Evolutionary conservation across 2,797 vertebrate genomes (phyloP), one percentile per base, ranked within the genome.

Genomic region (Octomys mimax): DNA sequence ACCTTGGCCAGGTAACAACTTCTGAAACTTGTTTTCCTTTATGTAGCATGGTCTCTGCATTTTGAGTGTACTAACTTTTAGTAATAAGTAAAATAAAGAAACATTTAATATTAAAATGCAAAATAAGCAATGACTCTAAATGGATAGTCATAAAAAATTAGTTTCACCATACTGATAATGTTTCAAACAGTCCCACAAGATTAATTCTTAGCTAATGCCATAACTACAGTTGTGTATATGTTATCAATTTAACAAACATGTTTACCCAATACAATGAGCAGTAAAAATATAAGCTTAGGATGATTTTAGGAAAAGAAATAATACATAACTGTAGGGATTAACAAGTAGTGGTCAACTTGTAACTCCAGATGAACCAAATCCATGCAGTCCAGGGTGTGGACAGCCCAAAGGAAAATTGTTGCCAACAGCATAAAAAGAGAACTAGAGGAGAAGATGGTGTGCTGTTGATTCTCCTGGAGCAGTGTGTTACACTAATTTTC

Each of bases 101-200:
- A 12, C 0, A 59, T 70, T 89, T 86, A 31, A 81, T 87, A 89
- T 59, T 95, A 79, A 91, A 95, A n/a, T 80, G 14, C 5, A 66
- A 92, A 91, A 71, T 81, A 0, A 5, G 92, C 16, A 81, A 61
- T 70, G 73, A 89, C 6, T 91, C 0, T 28, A 28, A 84, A 33
- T 80, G 11, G 70, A 2, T 49, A 94, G 26, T 52, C 7, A 82
- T 49, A 90, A 92, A n/a, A 92, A 92, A 81, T 33, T 70, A 84
- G 31, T 49, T 33, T 22, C 13, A 88, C 2, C 14, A 77, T n/a
- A 71, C 8, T 64, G 6, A 95, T 62, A 64, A 66, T 83, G 36
- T 79, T 96, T 89, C 49, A 85, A 73, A 73, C 49, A 93, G 13
- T 92, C 54, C 1, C 6, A 83, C 5, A 54, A 70, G n/a, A 87